Base-by-base conservation (phyloP, 2,888 invertebrate species). In the Lepetodrilus schrolli region DNA sequence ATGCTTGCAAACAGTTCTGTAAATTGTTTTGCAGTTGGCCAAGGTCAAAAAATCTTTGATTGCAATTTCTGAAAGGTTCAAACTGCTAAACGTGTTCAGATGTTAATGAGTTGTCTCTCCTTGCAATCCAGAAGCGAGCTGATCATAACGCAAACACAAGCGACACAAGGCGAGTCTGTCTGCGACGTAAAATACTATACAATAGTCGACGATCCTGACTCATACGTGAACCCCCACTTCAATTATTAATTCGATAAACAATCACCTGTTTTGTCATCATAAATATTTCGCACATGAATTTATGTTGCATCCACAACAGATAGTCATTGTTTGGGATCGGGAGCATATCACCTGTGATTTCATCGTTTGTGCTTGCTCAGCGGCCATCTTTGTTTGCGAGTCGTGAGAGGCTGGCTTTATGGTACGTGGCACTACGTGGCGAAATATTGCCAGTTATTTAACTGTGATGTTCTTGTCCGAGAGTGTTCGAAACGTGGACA, bases 171-270 rank as follows among this genome's bases (percentile, higher is more conserved):
- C n/a, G 43, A n/a, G 58, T 58, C 58, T 58, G 58, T 58, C 34
- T 34, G n/a, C 58, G 17, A 23, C 21, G 26, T 34, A 10, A 30
- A 58, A 34, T 17, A 30, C 30, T 17, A 30, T 58, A 58, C 17
- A 7, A 17, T 30, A n/a, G n/a, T n/a, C 30, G 34, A 30, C 30
- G 7, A 30, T 17, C 58, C 34, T 58, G 58, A 58, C 58, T 58
- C 58, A 58, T n/a, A 26, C 17, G 30, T 58, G 58, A 58, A 13
- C 58, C 58, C 21, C n/a, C n/a, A n/a, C n/a, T n/a, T 58, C 58
- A 58, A 58, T 58, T 58, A 58, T 58, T 58, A 58, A 58, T 58
- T 58, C 58, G 58, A 58, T 58, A 26, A 58, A 58, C 58, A 58
- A 58, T 58, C 58, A 58, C 58, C 58, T 58, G 58, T 58, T 58